phyloP scores from a whole-genome alignment of 2,888 invertebrate species.

The Cryptops parisi region DNA sequence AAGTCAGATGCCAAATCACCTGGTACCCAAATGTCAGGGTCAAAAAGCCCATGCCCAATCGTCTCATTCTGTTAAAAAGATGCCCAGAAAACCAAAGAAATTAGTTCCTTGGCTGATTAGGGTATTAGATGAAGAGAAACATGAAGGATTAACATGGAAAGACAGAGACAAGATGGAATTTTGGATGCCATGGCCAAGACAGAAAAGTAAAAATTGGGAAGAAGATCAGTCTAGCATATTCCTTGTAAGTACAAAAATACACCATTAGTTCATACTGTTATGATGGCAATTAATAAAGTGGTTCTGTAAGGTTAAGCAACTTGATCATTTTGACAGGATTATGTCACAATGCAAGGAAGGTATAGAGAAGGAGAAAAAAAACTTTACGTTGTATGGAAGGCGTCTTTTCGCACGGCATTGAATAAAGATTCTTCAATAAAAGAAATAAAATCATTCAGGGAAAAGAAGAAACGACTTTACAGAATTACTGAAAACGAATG shows the following conservation, averaged over 20 bases:
- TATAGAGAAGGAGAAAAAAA: background rate
- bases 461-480: too few relatives aligned
- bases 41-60: too few relatives aligned
- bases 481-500: too few relatives aligned
- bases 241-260: background rate
- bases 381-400: background rate
- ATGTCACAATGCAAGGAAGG: background rate
- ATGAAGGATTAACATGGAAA: background rate
- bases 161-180: background rate
- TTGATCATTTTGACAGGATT: too few relatives aligned
- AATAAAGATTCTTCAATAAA: background rate
- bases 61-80: too few relatives aligned
- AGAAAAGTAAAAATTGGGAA: background rate
- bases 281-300: too few relatives aligned
- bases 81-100: background rate
- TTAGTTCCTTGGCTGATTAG: background rate
- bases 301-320: background rate
- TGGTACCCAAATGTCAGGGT: too few relatives aligned
- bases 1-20: too few relatives aligned
- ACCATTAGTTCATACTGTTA: background rate
- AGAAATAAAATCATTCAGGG: background rate
- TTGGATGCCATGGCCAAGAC: background rate
- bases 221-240: background rate
- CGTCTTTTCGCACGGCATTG: background rate
- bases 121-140: background rate